These are phyloP conservation scores for Notiomystis cincta DNA, from an alignment of 2,113 vertebrate species.

Conservation along the genomic window DNA sequence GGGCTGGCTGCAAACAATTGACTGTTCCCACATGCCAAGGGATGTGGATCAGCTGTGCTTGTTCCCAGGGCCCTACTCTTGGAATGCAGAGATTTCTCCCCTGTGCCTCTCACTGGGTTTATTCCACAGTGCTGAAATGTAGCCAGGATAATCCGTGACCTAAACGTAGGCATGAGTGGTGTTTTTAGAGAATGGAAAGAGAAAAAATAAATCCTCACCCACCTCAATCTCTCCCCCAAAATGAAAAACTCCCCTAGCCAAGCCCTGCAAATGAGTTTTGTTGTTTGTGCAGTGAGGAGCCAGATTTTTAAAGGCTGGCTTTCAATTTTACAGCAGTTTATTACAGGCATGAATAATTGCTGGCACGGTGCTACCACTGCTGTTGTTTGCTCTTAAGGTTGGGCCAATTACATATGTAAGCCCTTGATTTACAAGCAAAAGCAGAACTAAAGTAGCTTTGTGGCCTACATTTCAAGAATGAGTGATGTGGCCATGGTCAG, in stretches of 20 bases:
- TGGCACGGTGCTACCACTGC: slow-evolving; percentile 24
- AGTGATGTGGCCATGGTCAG: background rate
- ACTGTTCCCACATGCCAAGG: background rate
- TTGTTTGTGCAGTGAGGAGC: background rate
- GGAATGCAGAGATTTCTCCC: background rate
- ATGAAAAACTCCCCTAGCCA: background rate
- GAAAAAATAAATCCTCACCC: background rate
- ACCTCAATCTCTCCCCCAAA: background rate
- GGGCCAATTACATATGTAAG: slow-evolving; percentile 60
- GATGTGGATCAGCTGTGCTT: background rate
- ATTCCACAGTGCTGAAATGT: background rate
- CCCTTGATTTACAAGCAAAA: slow-evolving; percentile 53
- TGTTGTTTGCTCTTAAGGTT: slow-evolving; percentile 53
- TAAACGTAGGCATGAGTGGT: background rate
- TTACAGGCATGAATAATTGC: slow-evolving; percentile 62
- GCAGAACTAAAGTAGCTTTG: slow-evolving; percentile 41
- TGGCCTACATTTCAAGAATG: background rate
- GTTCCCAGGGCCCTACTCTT: background rate
- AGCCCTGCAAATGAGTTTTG: background rate
- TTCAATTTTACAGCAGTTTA: slow-evolving; percentile 13
- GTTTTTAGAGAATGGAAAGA: background rate
- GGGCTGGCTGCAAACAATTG: background rate
- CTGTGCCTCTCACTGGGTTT: background rate
- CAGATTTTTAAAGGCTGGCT: slow-evolving; percentile 26
- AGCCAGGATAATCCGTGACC: background rate